phyloP scores from a whole-genome alignment of 2,113 vertebrate genomes.

The Pimephales promelas region DNA sequence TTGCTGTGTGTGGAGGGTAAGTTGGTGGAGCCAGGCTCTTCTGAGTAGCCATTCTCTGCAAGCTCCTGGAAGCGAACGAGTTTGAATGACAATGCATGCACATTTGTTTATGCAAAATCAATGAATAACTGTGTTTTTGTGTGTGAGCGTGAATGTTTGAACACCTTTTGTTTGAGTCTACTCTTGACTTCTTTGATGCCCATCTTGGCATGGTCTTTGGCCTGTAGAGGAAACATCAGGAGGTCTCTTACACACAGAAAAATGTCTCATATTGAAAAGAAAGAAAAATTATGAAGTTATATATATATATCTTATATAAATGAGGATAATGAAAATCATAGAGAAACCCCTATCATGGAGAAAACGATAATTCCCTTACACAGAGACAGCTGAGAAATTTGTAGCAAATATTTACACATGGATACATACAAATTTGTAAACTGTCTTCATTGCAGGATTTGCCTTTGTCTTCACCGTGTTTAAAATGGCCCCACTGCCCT shows the following conservation, averaged over 20 bases:
- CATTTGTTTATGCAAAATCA: background rate
- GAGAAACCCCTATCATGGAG: background rate
- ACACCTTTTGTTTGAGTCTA: conserved; percentile 80
- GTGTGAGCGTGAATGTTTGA: background rate
- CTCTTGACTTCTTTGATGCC: conserved; percentile 94
- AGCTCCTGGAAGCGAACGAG: conserved; percentile 81
- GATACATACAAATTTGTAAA: conserved; percentile 92
- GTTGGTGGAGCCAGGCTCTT: conserved; percentile 70
- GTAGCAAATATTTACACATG: conserved; percentile 26
- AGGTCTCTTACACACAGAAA: background rate
- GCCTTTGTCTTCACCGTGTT: conserved; percentile 97
- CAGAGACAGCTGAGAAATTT: conserved; percentile 8
- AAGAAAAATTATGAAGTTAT: no score
- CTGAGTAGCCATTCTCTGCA: conserved; percentile 86
- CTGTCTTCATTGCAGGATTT: conserved; percentile 98
- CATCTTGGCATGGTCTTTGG: conserved; percentile 98
- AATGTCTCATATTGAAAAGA: no score
- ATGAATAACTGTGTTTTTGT: background rate
- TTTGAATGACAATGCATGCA: background rate
- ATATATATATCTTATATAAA: no score
- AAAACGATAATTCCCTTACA: background rate
- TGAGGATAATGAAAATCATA: background rate
- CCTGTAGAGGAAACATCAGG: conserved; percentile 79
- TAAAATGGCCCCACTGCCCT: conserved; percentile 96
- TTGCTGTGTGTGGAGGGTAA: conserved; percentile 71